Evolutionary conservation across 2,888 invertebrate species (phyloP).

Genomic region (Strigamia transsilvanica): DNA sequence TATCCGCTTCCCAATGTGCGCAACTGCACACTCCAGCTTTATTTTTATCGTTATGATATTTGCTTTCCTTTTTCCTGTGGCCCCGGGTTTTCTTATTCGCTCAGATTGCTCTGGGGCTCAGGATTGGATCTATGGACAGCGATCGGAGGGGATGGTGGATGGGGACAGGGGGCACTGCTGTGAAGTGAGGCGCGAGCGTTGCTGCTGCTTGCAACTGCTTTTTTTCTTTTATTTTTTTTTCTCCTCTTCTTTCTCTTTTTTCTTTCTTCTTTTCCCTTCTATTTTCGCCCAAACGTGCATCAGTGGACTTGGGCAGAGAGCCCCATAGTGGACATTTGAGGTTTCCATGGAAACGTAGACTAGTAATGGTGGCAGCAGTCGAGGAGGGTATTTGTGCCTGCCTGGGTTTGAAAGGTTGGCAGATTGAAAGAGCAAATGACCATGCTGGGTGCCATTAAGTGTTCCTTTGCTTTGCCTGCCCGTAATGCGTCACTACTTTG

Average conservation of each 20-base stretch:
- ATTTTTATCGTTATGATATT: slow-evolving; percentile 8
- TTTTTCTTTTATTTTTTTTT: background rate
- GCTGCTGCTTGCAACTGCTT: slow-evolving; percentile 19
- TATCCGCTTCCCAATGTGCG: slow-evolving; percentile 8
- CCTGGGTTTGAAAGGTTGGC: slow-evolving; percentile 51
- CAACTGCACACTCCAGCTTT: slow-evolving; percentile 8
- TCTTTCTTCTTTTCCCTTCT: background rate
- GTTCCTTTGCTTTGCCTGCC: slow-evolving; percentile 44
- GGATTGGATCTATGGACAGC: background rate
- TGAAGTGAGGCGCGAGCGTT: slow-evolving; percentile 4
- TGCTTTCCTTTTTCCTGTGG: slow-evolving; percentile 8
- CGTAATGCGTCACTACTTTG: slow-evolving; percentile 52
- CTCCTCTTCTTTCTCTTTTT: background rate
- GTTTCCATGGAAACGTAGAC: slow-evolving; percentile 49
- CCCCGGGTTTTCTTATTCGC: slow-evolving; percentile 8
- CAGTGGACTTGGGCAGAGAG: background rate
- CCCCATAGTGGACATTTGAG: slow-evolving; percentile 40
- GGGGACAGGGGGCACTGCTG: background rate
- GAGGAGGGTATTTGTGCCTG: slow-evolving; percentile 49
- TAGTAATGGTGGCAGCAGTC: slow-evolving; percentile 49
- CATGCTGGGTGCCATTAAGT: slow-evolving; percentile 53
- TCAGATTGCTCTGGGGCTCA: slow-evolving; percentile 12
- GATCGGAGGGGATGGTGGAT: slow-evolving; percentile 11
- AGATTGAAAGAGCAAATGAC: slow-evolving; percentile 51
- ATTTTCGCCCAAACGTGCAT: slow-evolving; percentile 8